Conservation (phyloP, 2,888 invertebrate species). For the Pseudococcus viburni region DNA sequence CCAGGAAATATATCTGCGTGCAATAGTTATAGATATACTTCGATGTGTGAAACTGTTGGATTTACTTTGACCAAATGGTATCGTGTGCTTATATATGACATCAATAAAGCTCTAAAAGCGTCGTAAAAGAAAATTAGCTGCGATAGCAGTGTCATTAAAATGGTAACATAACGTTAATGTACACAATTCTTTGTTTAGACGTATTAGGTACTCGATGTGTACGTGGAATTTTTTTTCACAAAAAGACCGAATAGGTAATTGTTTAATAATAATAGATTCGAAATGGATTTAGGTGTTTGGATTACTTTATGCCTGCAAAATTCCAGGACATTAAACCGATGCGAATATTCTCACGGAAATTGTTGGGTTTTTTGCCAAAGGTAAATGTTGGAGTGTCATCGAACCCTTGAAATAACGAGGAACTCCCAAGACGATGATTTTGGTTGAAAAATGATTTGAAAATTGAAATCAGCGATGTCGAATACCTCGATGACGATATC, state of each 20-base stretch:
- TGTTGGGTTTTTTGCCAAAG: background rate
- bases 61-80: background rate
- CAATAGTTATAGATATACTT: background rate
- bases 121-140: background rate
- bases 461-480: background rate
- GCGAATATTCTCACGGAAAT: background rate
- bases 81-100: background rate
- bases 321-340: background rate
- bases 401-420: background rate
- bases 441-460: background rate
- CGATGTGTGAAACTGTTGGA: background rate
- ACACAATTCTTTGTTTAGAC: background rate
- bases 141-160: background rate
- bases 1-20: background rate
- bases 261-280: background rate
- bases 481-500: background rate
- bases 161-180: background rate
- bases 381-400: background rate
- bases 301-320: background rate
- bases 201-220: background rate
- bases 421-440: background rate
- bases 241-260: background rate
- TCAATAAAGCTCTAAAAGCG: constrained; percentile 21
- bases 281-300: background rate
- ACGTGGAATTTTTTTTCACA: background rate